Percentiles rank a stretch among this genome's conserved stretches.
Evolutionary conservation across 2,797 vertebrate species (phyloP).

Genomic region (Okamejei kenojei): DNA sequence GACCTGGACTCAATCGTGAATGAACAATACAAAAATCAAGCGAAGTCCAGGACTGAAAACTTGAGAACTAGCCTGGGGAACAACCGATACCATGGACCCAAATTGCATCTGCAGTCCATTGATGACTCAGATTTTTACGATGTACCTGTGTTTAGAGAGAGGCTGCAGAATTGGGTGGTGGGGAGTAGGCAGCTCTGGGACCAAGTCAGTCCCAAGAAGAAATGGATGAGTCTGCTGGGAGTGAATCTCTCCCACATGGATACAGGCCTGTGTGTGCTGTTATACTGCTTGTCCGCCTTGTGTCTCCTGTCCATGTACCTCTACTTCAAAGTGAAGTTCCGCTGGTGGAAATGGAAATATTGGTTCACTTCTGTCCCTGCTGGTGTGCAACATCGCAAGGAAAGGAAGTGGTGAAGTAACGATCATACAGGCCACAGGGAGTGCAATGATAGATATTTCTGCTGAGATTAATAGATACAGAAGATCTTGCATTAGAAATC

Average conservation of each 20-base stretch:
- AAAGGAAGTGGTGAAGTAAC: neutral
- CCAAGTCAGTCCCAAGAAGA: constrained; percentile 40
- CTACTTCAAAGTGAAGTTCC: constrained; percentile 69
- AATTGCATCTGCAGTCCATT: constrained; percentile 38
- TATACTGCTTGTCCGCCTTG: constrained; percentile 77
- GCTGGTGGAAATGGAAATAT: constrained; percentile 53
- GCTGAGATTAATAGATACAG: neutral
- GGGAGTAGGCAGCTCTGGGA: constrained; percentile 46
- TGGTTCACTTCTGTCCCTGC: constrained; percentile 39
- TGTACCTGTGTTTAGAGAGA: constrained; percentile 42
- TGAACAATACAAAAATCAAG: constrained; percentile 67
- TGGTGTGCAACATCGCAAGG: neutral
- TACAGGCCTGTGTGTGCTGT: constrained; percentile 74
- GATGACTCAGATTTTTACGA: constrained; percentile 41
- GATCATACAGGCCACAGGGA: neutral
- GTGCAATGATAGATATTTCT: neutral
- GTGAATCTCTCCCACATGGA: constrained; percentile 77
- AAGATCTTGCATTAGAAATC: neutral
- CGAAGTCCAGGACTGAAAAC: constrained; percentile 43
- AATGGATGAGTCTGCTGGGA: constrained; percentile 68
- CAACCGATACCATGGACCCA: constrained; percentile 37
- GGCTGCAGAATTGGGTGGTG: constrained; percentile 54
- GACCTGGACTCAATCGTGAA: constrained; percentile 70
- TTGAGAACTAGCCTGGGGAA: neutral
- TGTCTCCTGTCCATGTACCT: constrained; percentile 78